Base-by-base conservation (phyloP, 2,888 invertebrate species). In the Clitarchus hookeri region DNA sequence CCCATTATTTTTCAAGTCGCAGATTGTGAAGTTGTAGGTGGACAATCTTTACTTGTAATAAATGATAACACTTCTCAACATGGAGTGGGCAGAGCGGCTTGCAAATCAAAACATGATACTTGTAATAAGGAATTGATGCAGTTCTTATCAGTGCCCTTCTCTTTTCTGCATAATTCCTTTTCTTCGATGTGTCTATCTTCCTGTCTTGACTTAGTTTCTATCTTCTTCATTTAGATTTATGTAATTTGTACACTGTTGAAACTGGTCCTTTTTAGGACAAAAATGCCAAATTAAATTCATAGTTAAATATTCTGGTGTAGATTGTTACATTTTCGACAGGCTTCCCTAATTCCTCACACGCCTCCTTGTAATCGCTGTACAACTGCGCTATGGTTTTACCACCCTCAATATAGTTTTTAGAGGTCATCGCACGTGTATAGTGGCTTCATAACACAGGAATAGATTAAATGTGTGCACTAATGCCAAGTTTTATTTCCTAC, bases 401-500 rank as follows among this genome's bases (percentile, higher is more conserved):
- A 44, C 84, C 84, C 6, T 54, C 54, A 83, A 83, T 36, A 36
- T 83, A 44, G 13, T 9, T 1, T 83, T 83, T 36, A 6, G 83
- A 83, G 83, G 6, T 8, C 1, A 6, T 26, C 12, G 26, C 6
- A 83, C 4, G 83, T n/a, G 44, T 83, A 44, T 83, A 79, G 6
- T 79, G 79, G 79, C 79, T 79, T 79, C 8, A 2, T 79, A 79
- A 79, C 25, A 79, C 79, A 77, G 86, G 86, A 79, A 86, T 86
- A 26, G 86, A 86, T 78, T 44, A 86, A 48, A 85, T 85, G 83
- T 86, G 86, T 65, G 86, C 78, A 19, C 86, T 44, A 86, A 86
- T 85, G 9, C 12, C 78, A 13, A 85, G 44, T 86, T 86, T 86
- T 86, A 86, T 86, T 85, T 80, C 44, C 13, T 54, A 4, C 6